Evolutionary conservation across 2,113 vertebrate genomes (phyloP), one percentile per base, ranked within the genome.

Genomic region (Delphinapterus leucas): DNA sequence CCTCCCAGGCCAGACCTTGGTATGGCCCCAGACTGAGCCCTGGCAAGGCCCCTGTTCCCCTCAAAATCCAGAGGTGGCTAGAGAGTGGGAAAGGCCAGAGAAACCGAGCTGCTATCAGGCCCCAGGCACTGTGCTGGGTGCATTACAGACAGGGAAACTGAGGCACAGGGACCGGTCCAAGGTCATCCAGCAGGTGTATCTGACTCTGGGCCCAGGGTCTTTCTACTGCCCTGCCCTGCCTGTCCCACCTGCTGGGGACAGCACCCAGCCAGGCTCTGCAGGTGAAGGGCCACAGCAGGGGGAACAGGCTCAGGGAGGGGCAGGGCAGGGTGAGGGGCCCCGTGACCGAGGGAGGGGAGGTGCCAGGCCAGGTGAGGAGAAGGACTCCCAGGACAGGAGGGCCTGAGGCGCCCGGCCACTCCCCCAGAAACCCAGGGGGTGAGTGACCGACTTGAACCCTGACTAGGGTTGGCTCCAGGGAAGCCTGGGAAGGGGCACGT

Each of bases 241-340:
- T 58, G 12, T 33, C 38, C 36, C 0, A 0, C 21, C 15, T 33
- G 44, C 20, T n/a, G 23, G 55, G 23, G 36, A n/a, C 12, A 61
- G 31, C 21, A 3, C 17, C n/a, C 36, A 76, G 38, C 38, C 63
- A 17, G 17, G 53, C 11, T 85, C 65, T 76, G 77, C 38, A 31
- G 20, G 25, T 31, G 77, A 47, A 58, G 89, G 3, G 9, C n/a
- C 12, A 4, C 60, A 41, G 2, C 15, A 10, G 36, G 58, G 55
- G 25, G 15, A 65, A 36, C 4, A 15, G 38, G 31, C 36, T 38
- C 13, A 36, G 23, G n/a, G 6, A 10, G 28, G 23, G 26, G 9
- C 2, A 5, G 14, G 33, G 44, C 4, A 33, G 20, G 8, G n/a
- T 6, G 28, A 3, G 28, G 4, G 63, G 84, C 1, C 38, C 4